These are phyloP conservation scores for Pachydiplax longipennis DNA, from an alignment of 2,888 invertebrate species.

Conservation along the genomic window DNA sequence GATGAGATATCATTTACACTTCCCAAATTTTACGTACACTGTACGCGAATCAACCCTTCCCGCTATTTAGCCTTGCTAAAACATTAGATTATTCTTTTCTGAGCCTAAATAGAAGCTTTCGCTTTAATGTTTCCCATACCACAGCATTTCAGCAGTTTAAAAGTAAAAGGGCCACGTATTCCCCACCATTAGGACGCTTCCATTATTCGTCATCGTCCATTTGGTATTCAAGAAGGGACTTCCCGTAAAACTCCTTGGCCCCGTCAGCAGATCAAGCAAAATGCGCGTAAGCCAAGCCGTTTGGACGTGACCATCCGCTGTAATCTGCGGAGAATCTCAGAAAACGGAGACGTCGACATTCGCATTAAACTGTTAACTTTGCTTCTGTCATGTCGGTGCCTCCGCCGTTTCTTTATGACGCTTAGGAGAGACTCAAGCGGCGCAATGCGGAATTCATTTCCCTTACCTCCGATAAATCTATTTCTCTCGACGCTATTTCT, in stretches of 20 bases:
- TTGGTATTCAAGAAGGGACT: neutral
- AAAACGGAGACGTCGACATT: neutral
- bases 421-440: neutral
- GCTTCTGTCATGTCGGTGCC: neutral
- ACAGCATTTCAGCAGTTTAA: neutral
- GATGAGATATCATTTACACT: too few relatives aligned
- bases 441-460: neutral
- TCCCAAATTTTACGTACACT: too few relatives aligned
- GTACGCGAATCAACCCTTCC: too few relatives aligned
- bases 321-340: neutral
- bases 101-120: too few relatives aligned
- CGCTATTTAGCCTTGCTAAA: too few relatives aligned
- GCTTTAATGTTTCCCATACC: too few relatives aligned
- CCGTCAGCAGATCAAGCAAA: neutral
- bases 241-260: constrained; percentile 13
- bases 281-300: constrained; percentile 18
- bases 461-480: too few relatives aligned
- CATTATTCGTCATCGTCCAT: constrained; percentile 8
- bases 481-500: too few relatives aligned
- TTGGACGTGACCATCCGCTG: neutral
- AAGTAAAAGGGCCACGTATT: neutral
- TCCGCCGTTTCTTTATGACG: neutral
- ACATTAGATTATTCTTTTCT: too few relatives aligned
- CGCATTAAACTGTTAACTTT: neutral
- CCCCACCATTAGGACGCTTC: neutral